Evolutionary conservation across 1,140 invertebrate genomes (phyloP), one percentile per base, ranked within the genome.

Genomic region (Mamestra configurata): DNA sequence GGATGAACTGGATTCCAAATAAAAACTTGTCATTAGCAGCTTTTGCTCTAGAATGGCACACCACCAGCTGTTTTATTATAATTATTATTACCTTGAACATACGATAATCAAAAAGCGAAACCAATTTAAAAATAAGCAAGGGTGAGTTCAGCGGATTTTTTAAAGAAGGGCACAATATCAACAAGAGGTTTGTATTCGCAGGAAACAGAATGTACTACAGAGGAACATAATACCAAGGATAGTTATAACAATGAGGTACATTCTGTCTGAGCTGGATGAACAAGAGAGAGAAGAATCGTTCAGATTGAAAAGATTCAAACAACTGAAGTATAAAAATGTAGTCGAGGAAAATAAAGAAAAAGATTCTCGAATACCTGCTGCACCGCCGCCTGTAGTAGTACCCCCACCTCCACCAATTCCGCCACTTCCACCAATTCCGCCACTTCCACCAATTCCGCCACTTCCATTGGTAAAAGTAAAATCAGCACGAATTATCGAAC

Each of bases 191-290:
- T 87, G 66, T 86, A 81, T 82, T 83, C 73, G 75, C 89, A 92
- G 90, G 86, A 89, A 88, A 85, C 82, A 77, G 76, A 90, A 90
- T 79, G 85, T 90, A 20, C 66, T 92, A 31, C 72, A 72, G 11
- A 90, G 86, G 77, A 27, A 84, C 18, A 77, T 90, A 20, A 80
- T 87, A 81, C 88, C 88, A 77, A 86, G 83, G 78, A 73, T 90
- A 43, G 70, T 79, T 20, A 53, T 72, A 10, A 85, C 79, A 46
- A 46, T 81, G 4, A 46, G 37, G 8, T 88, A 86, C 46, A 86
- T 88, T 51, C 15, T 66, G 31, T 72, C 59, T 5, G 81, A 86
- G 31, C 35, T 88, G 49, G 82, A 88, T 57, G 86, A 89, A 77
- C 66, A 59, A 51, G 86, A 86, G 37, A 77, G 83, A 80, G 86